Conservation (phyloP, 2,888 invertebrate species). For the Panorpa germanica region DNA sequence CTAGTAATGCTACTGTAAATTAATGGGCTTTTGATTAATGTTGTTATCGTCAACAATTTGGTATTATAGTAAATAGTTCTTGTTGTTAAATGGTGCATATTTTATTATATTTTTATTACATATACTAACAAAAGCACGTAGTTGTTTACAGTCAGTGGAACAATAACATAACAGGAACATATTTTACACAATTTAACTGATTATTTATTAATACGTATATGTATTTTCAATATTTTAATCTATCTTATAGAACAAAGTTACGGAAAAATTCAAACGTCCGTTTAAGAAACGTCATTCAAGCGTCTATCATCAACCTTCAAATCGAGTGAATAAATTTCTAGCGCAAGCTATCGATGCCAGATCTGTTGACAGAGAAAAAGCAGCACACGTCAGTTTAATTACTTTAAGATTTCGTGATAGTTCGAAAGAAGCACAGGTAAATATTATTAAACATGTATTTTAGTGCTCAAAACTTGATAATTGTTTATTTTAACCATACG, state of each 20-base stretch:
- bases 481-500: neutral
- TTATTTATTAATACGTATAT: neutral
- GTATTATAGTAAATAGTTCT: no score
- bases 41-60: no score
- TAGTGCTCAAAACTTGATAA: constrained; percentile 1
- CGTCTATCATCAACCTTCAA: constrained; percentile 74
- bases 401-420: constrained; percentile 74
- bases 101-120: no score
- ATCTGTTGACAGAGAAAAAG: constrained; percentile 78
- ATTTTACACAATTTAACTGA: neutral
- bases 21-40: no score
- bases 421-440: constrained; percentile 64
- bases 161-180: constrained; percentile 4
- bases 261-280: constrained; percentile 73
- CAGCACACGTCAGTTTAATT: constrained; percentile 68
- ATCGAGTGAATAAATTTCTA: constrained; percentile 81
- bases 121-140: neutral
- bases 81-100: no score
- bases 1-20: no score
- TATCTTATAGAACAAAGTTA: constrained; percentile 55
- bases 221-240: constrained; percentile 5
- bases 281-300: constrained; percentile 76
- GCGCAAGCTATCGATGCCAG: constrained; percentile 82
- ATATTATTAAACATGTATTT: constrained; percentile 13
- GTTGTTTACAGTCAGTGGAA: constrained; percentile 1